A percentile compares a stretch with the other conserved stretches of the same genome.
Conservation (phyloP, 2,113 vertebrate species). For the Dissostichus mawsoni region DNA sequence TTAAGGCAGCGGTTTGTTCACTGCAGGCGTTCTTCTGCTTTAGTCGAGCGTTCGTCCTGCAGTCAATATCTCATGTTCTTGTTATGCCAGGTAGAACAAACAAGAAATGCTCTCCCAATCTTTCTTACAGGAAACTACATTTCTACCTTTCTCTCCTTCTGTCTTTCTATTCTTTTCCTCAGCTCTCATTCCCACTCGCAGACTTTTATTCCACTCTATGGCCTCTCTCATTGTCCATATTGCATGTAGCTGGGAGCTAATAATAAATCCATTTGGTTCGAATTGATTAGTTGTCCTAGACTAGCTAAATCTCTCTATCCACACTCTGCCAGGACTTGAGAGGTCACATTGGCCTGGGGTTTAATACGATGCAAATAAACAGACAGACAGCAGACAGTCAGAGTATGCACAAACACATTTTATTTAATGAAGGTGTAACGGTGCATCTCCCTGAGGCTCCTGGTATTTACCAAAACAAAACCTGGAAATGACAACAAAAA, state of each 20-base stretch:
- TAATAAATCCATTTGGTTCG: slow-evolving; percentile 26
- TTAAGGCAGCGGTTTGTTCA: slow-evolving; percentile 32
- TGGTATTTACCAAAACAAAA: slow-evolving; percentile 42
- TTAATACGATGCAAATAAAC: slow-evolving; percentile 25
- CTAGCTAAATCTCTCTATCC: slow-evolving; percentile 28
- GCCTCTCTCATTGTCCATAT: neutral
- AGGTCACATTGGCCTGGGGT: slow-evolving; percentile 11
- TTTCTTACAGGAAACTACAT: slow-evolving; percentile 52
- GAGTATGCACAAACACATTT: slow-evolving; percentile 15
- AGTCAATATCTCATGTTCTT: slow-evolving; percentile 79
- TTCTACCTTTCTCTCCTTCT: slow-evolving; percentile 6
- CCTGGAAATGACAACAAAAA: slow-evolving; percentile 20
- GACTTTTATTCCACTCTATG: neutral
- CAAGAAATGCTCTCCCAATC: slow-evolving; percentile 30
- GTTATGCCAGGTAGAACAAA: slow-evolving; percentile 78
- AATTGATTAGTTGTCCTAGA: slow-evolving; percentile 41
- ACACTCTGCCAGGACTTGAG: slow-evolving; percentile 16
- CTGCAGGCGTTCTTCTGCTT: slow-evolving; percentile 18
- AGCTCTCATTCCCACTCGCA: slow-evolving; percentile 2
- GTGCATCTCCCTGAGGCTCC: neutral
- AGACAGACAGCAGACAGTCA: slow-evolving; percentile 5
- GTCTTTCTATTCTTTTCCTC: neutral
- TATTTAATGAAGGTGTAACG: slow-evolving; percentile 28
- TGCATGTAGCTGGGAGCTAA: slow-evolving; percentile 26
- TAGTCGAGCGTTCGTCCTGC: slow-evolving; percentile 48